Base-by-base conservation (phyloP, 2,888 invertebrate genomes). In the Platerodrilus igneus region DNA sequence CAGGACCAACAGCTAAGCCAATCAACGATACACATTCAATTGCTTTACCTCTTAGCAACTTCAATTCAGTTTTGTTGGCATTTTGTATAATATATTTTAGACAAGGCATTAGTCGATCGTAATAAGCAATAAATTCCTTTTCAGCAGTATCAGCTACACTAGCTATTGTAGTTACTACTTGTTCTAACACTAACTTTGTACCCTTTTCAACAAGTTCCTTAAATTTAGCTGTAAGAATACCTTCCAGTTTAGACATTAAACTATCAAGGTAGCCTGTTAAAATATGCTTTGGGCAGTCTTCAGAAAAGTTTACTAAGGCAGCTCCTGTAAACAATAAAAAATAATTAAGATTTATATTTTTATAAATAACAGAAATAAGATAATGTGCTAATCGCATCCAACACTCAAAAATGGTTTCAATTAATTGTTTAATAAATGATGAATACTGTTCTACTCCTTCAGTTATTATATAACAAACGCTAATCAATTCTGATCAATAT, bases 21-120 rank as follows among this genome's bases (percentile, higher is more conserved):
- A 99, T 97, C 40, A 99, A 78, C 63, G 95, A 95, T 50, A 99
- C 93, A 64, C 99, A 99, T 69, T 99, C 99, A 51, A 99, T 99
- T 2, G 97, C 94, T 72, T 99, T 99, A 18, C 66, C 97, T 35
- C 97, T 79, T 20, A 99, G 73, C 71, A 96, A 77, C 60, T 92
- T 86, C 48, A 94, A 74, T 59, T 95, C 92, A 16, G 83, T 81
- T 11, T 83, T 83, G 52, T 81, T 88, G 4, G 95, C 94, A 66
- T 96, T 91, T 58, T 91, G 85, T 55, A 99, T 93, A 44, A 99
- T 97, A 67, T 91, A 96, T 68, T 97, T 97, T 48, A 99, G 77
- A 62, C 90, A 93, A 1, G 96, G 96, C 79, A 94, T 86, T 52
- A 86, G 72, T 53, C 90, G 81, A 63, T 95, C 95, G 60, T 99